These are phyloP conservation scores for Ephialtes manifestator DNA, from an alignment of 2,888 invertebrate genomes.

Conservation along the genomic window DNA sequence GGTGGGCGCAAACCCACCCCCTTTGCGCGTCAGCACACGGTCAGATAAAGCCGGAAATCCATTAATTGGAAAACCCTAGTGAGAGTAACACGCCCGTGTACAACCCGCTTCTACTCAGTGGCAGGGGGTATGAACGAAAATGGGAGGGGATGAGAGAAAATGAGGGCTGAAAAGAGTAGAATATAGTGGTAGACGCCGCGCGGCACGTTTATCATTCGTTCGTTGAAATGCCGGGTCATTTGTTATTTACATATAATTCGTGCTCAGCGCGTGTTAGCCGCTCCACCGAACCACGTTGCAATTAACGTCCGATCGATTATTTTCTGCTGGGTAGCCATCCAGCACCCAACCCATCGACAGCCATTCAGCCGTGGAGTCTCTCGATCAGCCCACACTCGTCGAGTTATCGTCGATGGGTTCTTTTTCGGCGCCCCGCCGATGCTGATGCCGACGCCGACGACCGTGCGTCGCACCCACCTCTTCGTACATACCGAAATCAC, in stretches of 20 bases:
- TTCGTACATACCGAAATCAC: slow-evolving; percentile 36
- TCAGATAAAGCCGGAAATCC: slow-evolving; percentile 82
- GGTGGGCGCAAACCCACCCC: not conserved
- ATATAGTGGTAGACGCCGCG: slow-evolving; percentile 21
- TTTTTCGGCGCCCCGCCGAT: slow-evolving; percentile 43
- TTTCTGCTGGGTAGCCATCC: slow-evolving; percentile 67
- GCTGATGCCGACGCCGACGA: slow-evolving; percentile 47
- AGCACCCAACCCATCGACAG: slow-evolving; percentile 36
- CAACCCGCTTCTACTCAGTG: slow-evolving; percentile 5
- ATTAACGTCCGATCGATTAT: slow-evolving; percentile 82
- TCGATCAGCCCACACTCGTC: slow-evolving; percentile 52
- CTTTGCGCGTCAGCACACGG: slow-evolving; percentile 63
- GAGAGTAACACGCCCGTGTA: slow-evolving; percentile 65
- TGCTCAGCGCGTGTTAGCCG: slow-evolving; percentile 75
- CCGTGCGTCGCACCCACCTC: slow-evolving; percentile 41
- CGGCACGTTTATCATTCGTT: slow-evolving; percentile 76
- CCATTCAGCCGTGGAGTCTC: slow-evolving; percentile 27
- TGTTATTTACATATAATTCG: slow-evolving; percentile 83
- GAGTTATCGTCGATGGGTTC: slow-evolving; percentile 44
- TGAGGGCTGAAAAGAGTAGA: slow-evolving; percentile 44
- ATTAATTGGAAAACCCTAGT: slow-evolving; percentile 84
- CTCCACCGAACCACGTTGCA: slow-evolving; percentile 75
- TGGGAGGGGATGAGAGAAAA: slow-evolving; percentile 29
- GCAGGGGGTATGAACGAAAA: not conserved
- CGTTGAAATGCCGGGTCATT: slow-evolving; percentile 78